These are phyloP conservation scores for Channa striata DNA, from an alignment of 2,797 vertebrate species.

Conservation along the genomic window DNA sequence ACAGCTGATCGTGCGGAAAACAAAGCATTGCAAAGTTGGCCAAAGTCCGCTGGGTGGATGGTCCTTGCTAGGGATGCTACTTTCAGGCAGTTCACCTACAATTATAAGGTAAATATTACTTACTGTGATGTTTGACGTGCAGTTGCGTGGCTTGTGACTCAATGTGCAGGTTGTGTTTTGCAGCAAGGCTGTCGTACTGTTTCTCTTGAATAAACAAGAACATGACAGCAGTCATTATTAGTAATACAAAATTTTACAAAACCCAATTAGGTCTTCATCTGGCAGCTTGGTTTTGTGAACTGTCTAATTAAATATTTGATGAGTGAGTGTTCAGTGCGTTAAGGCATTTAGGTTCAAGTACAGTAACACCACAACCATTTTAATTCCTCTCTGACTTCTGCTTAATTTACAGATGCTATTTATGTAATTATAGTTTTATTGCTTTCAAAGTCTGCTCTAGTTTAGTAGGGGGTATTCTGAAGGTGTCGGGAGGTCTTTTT, in stretches of 20 bases:
- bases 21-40: neutral
- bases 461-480: too few species aligned
- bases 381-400: too few species aligned
- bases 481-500: neutral
- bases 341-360: too few species aligned
- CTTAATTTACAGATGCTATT: too few species aligned
- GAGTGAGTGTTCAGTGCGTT: too few species aligned
- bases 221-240: conserved; percentile 5
- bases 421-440: too few species aligned
- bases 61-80: neutral
- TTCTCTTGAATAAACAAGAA: conserved; percentile 51
- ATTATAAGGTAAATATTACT: conserved; percentile 30
- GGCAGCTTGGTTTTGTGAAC: neutral
- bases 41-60: neutral
- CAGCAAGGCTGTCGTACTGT: neutral
- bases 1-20: neutral
- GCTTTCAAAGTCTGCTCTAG: too few species aligned
- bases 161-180: conserved; percentile 40
- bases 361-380: too few species aligned
- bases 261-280: neutral
- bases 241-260: neutral
- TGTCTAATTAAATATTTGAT: neutral
- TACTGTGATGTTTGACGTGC: conserved; percentile 34
- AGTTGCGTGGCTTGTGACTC: conserved; percentile 1
- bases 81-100: neutral